A percentile compares a stretch with the other conserved stretches of the same genome.
Conservation (phyloP, 2,888 invertebrate species). For the Volucella zonaria region DNA sequence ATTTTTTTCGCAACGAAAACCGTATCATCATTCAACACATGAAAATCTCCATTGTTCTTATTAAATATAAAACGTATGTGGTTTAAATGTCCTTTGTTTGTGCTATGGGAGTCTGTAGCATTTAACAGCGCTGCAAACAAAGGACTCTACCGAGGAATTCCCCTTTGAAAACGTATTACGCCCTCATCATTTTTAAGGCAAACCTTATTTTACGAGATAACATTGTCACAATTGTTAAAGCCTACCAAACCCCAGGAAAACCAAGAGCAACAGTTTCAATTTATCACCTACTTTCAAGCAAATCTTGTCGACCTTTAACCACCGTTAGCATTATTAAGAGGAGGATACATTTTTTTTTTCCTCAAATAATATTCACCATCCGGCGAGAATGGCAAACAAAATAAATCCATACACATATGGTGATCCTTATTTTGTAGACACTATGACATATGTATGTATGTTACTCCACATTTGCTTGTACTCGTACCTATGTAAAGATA, state of each 20-base stretch:
- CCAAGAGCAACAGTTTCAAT: slow-evolving; percentile 33
- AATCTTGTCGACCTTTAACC: slow-evolving; percentile 7
- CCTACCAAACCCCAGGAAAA: neutral
- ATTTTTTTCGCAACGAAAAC: too few relatives aligned
- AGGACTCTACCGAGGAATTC: too few relatives aligned
- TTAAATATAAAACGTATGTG: too few relatives aligned
- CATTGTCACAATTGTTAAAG: neutral
- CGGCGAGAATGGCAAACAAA: neutral
- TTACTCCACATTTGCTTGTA: neutral
- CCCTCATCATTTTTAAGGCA: neutral
- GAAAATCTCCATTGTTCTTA: too few relatives aligned
- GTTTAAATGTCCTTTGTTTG: too few relatives aligned
- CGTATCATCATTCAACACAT: too few relatives aligned
- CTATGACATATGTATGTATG: slow-evolving; percentile 1
- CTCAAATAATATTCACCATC: neutral
- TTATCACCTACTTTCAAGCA: slow-evolving; percentile 29
- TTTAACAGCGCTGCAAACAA: too few relatives aligned
- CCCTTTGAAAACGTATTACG: too few relatives aligned
- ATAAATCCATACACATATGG: neutral
- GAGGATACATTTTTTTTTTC: slow-evolving; percentile 18
- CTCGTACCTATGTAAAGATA: neutral
- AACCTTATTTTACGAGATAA: neutral
- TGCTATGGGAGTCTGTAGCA: too few relatives aligned
- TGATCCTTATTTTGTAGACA: slow-evolving; percentile 3
- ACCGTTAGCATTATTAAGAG: slow-evolving; percentile 22